Conservation (phyloP, 1,140 invertebrate genomes). For the Pogonomyrmex barbatus region DNA sequence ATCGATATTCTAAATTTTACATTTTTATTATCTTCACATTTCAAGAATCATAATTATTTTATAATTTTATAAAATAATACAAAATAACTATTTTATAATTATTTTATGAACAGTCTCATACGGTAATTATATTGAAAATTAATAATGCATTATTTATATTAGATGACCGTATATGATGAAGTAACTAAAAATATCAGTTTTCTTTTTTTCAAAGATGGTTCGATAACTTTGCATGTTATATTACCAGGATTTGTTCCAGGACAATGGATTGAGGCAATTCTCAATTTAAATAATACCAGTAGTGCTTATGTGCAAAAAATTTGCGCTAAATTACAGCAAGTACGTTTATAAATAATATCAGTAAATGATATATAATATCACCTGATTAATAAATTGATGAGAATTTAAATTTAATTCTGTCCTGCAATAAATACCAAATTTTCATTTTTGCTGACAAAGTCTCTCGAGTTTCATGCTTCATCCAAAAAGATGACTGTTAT, state of each 20-base stretch:
- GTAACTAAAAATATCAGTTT: constrained; percentile 86
- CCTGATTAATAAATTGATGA: background rate
- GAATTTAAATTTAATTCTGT: background rate
- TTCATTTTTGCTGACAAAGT: constrained; percentile 19
- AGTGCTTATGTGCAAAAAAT: constrained; percentile 86
- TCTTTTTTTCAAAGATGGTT: constrained; percentile 87
- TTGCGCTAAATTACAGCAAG: constrained; percentile 88
- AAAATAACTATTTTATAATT: background rate
- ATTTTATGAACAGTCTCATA: background rate
- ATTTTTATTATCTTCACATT: background rate
- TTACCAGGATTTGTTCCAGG: constrained; percentile 89
- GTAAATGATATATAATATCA: background rate
- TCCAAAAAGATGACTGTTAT: background rate
- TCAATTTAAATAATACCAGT: constrained; percentile 88
- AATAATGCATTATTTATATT: background rate
- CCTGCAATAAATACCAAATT: background rate
- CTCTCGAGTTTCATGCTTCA: constrained; percentile 8
- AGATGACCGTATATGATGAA: constrained; percentile 71
- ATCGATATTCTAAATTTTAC: background rate
- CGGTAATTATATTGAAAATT: background rate
- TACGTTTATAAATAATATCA: constrained; percentile 74
- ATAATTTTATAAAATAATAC: background rate
- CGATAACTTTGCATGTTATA: constrained; percentile 86
- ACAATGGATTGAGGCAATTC: constrained; percentile 87
- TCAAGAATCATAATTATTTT: background rate